Evolutionary conservation across 1,140 invertebrate species (phyloP).

Genomic region (Acromyrmex charruanus): DNA sequence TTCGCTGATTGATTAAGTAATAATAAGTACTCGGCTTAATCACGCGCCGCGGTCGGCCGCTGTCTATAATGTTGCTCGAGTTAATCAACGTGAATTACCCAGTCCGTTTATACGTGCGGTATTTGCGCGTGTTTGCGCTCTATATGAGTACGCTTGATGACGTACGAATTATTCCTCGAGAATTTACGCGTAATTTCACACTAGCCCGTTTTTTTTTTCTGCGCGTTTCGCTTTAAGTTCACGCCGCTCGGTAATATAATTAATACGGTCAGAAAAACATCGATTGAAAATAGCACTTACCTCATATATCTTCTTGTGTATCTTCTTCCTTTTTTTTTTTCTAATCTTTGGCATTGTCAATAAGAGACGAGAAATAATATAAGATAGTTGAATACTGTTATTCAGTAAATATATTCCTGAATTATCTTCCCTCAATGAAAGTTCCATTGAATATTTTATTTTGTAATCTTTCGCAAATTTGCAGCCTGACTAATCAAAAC

Average conservation of each 20-base stretch:
- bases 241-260: neutral
- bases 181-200: neutral
- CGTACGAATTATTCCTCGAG: constrained; percentile 13
- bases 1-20: constrained; percentile 59
- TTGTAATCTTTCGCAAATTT: neutral
- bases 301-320: neutral
- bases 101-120: neutral
- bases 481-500: neutral
- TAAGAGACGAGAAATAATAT: neutral
- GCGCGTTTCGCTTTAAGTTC: neutral
- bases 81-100: constrained; percentile 39
- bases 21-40: constrained; percentile 41
- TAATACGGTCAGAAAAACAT: neutral
- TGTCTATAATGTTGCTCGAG: constrained; percentile 18
- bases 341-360: neutral
- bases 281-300: constrained; percentile 15
- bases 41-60: constrained; percentile 12
- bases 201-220: neutral
- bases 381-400: neutral
- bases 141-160: neutral
- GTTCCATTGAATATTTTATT: neutral
- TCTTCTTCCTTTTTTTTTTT: neutral
- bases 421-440: neutral
- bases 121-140: neutral
- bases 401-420: neutral